phyloP scores from a whole-genome alignment of 2,888 invertebrate species.

The Tiphia femorata region DNA sequence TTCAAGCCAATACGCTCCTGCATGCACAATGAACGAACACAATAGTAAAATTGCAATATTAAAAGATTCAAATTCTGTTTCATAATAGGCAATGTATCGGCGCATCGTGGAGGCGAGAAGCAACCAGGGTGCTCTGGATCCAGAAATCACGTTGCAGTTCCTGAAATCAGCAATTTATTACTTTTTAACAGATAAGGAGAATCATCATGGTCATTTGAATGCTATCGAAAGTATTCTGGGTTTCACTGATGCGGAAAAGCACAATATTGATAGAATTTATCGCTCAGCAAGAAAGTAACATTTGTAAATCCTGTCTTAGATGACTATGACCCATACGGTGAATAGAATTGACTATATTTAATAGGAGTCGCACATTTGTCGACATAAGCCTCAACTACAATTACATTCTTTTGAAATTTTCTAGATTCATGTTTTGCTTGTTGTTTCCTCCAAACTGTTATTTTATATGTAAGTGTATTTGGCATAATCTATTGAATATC shows the following conservation, averaged over 20 bases:
- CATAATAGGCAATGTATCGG: slow-evolving; percentile 83
- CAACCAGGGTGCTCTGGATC: slow-evolving; percentile 82
- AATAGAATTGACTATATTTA: no score
- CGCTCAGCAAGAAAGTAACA: slow-evolving; percentile 59
- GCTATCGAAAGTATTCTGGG: slow-evolving; percentile 94
- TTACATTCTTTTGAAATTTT: no score
- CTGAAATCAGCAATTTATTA: slow-evolving; percentile 94
- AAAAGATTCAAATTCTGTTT: slow-evolving; percentile 17
- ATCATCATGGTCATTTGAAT: slow-evolving; percentile 87
- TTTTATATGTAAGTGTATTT: no score
- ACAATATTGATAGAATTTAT: slow-evolving; percentile 78
- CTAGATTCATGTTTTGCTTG: not conserved
- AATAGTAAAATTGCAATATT: not conserved
- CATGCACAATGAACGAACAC: no score
- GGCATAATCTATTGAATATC: no score
- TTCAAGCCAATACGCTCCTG: no score
- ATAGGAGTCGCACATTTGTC: no score
- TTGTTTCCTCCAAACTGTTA: no score
- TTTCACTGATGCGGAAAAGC: slow-evolving; percentile 85
- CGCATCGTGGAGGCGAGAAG: slow-evolving; percentile 84
- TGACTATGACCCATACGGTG: no score
- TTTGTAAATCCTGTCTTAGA: slow-evolving; percentile 17
- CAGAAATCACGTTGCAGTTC: slow-evolving; percentile 93
- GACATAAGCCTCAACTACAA: no score
- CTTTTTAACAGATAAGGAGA: slow-evolving; percentile 90